phyloP scores from a whole-genome alignment of 2,888 invertebrate genomes.

The Cerceris ruficornis region DNA sequence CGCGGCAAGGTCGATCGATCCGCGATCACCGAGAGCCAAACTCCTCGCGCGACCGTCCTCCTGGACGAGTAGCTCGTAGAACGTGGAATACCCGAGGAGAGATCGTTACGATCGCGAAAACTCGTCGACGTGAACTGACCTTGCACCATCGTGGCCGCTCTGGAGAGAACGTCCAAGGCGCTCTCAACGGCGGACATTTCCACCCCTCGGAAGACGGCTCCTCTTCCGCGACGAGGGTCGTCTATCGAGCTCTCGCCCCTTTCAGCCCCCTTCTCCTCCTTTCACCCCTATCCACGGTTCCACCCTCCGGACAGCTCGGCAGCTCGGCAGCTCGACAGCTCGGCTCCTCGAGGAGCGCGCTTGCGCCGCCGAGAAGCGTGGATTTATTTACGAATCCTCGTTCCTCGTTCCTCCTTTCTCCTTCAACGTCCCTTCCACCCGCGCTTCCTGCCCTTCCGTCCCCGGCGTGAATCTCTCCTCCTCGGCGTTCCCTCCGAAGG shows the following conservation, averaged over 20 bases:
- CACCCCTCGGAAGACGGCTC: constrained; percentile 47
- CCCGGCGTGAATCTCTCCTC: background rate
- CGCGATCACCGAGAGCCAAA: too few relatives aligned
- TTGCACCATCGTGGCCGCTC: constrained; percentile 95
- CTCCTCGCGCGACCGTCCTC: too few relatives aligned
- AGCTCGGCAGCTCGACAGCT: too few relatives aligned
- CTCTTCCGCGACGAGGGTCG: background rate
- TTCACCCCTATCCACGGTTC: constrained; percentile 2
- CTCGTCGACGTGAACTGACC: constrained; percentile 77
- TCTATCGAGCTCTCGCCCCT: constrained; percentile 4
- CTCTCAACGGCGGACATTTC: constrained; percentile 90
- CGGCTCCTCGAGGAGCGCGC: background rate
- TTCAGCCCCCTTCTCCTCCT: constrained; percentile 1
- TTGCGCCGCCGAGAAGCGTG: constrained; percentile 11
- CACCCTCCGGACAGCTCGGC: too few relatives aligned
- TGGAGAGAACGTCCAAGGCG: constrained; percentile 92
- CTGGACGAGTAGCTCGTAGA: too few relatives aligned
- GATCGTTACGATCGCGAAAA: background rate
- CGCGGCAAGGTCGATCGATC: too few relatives aligned
- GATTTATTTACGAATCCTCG: background rate
- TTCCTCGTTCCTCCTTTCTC: background rate
- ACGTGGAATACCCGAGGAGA: too few relatives aligned
- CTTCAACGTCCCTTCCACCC: too few relatives aligned
- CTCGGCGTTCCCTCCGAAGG: background rate
- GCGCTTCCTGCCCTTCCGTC: background rate